phyloP scores from a whole-genome alignment of 2,113 vertebrate species.

The Pelusios castaneus region DNA sequence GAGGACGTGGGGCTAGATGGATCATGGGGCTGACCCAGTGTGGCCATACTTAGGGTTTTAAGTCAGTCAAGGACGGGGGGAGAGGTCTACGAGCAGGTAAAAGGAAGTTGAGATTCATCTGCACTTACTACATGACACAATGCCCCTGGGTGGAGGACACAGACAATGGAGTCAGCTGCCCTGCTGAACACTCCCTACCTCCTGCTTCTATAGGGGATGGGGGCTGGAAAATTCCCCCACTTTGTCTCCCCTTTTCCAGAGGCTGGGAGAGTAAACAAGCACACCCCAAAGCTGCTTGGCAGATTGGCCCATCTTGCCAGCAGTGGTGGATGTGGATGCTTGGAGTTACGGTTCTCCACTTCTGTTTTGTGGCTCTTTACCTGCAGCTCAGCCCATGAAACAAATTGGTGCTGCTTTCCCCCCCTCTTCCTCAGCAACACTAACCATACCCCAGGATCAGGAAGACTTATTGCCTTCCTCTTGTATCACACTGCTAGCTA shows the following conservation, averaged over 20 bases:
- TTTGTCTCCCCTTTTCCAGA: background rate
- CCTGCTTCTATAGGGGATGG: rapidly evolving
- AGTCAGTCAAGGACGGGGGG: no score
- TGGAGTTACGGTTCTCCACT: background rate
- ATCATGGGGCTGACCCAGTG: background rate
- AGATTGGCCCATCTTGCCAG: background rate
- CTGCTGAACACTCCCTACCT: rapidly evolving
- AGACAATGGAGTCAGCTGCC: rapidly evolving
- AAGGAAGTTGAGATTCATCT: background rate
- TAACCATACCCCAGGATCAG: background rate
- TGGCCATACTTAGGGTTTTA: background rate
- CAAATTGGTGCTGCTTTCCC: background rate
- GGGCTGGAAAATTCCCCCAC: background rate
- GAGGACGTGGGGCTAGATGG: no score
- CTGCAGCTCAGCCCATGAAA: background rate
- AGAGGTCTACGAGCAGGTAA: background rate
- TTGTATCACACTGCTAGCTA: background rate
- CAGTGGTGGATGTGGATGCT: background rate
- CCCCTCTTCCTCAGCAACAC: background rate
- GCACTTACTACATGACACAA: background rate
- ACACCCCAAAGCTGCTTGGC: background rate
- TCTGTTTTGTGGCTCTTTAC: background rate
- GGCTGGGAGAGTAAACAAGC: background rate
- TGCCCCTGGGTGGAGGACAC: rapidly evolving
- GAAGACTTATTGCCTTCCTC: background rate